Percentiles rank a stretch among this genome's conserved stretches.
Evolutionary conservation across 2,888 invertebrate species (phyloP).

Genomic region (Autographa gamma): DNA sequence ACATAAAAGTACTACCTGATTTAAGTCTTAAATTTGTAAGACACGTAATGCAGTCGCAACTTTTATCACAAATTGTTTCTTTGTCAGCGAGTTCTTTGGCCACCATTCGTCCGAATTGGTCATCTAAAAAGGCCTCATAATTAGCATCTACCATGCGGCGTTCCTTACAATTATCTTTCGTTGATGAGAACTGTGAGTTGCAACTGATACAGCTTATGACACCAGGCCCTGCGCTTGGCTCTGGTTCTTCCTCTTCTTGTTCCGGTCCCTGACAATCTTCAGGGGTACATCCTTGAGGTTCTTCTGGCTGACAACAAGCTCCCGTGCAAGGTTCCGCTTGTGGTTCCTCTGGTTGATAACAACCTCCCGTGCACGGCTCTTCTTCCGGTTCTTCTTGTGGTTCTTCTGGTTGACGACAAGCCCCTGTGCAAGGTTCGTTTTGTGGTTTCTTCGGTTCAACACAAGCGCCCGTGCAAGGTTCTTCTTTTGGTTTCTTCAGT

Average conservation of each 20-base stretch:
- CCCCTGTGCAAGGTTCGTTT: not conserved
- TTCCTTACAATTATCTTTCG: not conserved
- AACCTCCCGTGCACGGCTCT: not conserved
- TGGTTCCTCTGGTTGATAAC: not conserved
- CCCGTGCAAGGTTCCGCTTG: not conserved
- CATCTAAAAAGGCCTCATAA: not conserved
- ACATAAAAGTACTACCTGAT: not conserved
- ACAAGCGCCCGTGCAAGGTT: not conserved
- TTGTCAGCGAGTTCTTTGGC: not conserved
- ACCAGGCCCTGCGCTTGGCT: not conserved
- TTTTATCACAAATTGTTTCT: not conserved
- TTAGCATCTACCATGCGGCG: not conserved
- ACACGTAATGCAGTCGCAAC: constrained; percentile 9
- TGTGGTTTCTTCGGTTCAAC: not conserved
- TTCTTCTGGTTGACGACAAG: not conserved
- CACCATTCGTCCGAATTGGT: constrained; percentile 3
- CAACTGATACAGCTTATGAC: not conserved
- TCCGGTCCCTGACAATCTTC: not conserved
- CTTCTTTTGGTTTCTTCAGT: no score
- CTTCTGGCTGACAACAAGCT: not conserved
- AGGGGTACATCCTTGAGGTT: no score
- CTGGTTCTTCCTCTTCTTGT: not conserved
- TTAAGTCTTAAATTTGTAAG: not conserved
- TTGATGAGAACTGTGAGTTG: not conserved
- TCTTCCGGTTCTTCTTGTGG: no score